phyloP scores from a whole-genome alignment of 2,113 vertebrate genomes.

The Toxotes chatareus region DNA sequence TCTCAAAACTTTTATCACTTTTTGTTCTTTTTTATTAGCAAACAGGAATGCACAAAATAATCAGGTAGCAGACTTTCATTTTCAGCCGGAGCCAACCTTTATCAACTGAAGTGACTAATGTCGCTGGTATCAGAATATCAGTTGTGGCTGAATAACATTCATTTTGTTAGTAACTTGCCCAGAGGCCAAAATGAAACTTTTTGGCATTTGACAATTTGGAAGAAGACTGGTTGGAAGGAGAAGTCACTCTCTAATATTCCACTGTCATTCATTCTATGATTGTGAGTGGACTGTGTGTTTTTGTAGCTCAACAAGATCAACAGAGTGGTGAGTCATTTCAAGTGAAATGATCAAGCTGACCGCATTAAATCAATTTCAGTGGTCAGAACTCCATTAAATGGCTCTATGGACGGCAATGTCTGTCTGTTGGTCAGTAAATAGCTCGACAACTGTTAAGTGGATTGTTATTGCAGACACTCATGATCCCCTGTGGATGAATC shows the following conservation, averaged over 20 bases:
- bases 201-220: not conserved
- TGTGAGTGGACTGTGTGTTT: not conserved
- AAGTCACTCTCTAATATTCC: not conserved
- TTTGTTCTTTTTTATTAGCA: not conserved
- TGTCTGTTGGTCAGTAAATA: not conserved
- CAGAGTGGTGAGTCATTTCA: not conserved
- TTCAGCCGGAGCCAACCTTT: not conserved
- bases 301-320: not conserved
- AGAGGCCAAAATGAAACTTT: conserved; percentile 7
- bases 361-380: not conserved
- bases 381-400: not conserved
- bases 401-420: not conserved
- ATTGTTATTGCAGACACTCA: not conserved
- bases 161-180: not conserved
- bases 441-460: not conserved
- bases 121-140: conserved; percentile 7
- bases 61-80: conserved; percentile 4
- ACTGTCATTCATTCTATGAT: no score
- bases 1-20: not conserved
- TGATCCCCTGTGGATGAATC: not conserved
- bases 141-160: not conserved
- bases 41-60: not conserved
- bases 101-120: not conserved
- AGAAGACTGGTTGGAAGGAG: not conserved
- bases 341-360: not conserved